These are phyloP conservation scores for Erebia palarica DNA, from an alignment of 2,888 invertebrate species.

Conservation along the genomic window DNA sequence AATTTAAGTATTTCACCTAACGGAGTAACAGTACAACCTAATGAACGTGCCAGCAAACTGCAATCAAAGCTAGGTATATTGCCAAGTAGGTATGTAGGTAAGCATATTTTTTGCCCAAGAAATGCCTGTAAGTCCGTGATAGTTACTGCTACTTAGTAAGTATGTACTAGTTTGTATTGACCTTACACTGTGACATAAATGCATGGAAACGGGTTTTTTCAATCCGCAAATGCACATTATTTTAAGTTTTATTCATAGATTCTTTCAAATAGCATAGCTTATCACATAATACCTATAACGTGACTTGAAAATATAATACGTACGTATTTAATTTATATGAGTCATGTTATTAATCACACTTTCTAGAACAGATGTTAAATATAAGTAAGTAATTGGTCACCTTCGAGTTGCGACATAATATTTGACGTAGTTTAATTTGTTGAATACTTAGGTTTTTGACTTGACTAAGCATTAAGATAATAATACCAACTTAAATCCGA, in stretches of 20 bases:
- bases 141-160: constrained; percentile 20
- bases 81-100: constrained; percentile 14
- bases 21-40: constrained; percentile 16
- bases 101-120: constrained; percentile 28
- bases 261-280: background rate
- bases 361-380: constrained; percentile 40
- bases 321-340: constrained; percentile 25
- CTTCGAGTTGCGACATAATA: constrained; percentile 8
- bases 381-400: background rate
- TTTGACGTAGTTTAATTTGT: constrained; percentile 2
- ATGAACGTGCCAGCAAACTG: constrained; percentile 25
- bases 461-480: background rate
- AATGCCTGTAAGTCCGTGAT: constrained; percentile 32
- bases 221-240: constrained; percentile 22
- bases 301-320: constrained; percentile 19
- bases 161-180: constrained; percentile 43
- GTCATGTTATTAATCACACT: constrained; percentile 38
- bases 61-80: constrained; percentile 27
- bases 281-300: constrained; percentile 16
- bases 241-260: background rate
- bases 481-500: too few relatives aligned
- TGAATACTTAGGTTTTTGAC: background rate
- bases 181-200: constrained; percentile 43
- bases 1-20: constrained; percentile 38
- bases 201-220: constrained; percentile 35